Percentiles rank a stretch among this genome's conserved stretches.
phyloP scores from a whole-genome alignment of 2,113 vertebrate species.

The Saccopteryx leptura region DNA sequence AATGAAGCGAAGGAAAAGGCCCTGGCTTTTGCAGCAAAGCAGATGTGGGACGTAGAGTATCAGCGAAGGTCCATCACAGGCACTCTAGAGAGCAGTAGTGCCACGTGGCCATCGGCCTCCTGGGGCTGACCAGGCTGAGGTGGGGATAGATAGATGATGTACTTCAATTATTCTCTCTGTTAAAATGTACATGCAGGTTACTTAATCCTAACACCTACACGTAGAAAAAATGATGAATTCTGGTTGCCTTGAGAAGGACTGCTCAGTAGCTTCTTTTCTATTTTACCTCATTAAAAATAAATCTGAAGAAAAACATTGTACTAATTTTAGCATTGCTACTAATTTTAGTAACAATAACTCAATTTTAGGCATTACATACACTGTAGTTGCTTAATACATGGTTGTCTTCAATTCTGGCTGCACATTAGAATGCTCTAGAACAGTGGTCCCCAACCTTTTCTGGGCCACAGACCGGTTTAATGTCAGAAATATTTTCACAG shows the following conservation, averaged over 20 bases:
- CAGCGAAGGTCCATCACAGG: constrained; percentile 88
- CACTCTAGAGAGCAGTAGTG: constrained; percentile 91
- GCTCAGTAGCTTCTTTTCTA: background rate
- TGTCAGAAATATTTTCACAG: no score
- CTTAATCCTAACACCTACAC: constrained; percentile 1
- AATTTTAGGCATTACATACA: background rate
- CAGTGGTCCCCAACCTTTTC: no score
- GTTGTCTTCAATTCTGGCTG: background rate
- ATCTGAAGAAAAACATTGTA: background rate
- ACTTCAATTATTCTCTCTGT: background rate
- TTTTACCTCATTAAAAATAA: constrained; percentile 28
- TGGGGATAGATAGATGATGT: constrained; percentile 72
- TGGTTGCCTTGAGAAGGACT: background rate
- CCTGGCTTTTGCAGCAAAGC: constrained; percentile 89
- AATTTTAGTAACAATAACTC: background rate
- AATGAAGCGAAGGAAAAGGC: constrained; percentile 91
- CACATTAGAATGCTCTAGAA: background rate
- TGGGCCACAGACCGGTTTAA: no score
- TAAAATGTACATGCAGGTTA: background rate
- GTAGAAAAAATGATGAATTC: background rate
- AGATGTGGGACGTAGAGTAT: constrained; percentile 90
- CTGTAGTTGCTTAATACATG: background rate
- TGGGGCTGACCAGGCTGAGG: constrained; percentile 88
- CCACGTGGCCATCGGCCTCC: constrained; percentile 84
- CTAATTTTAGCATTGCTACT: background rate